Evolutionary conservation across 2,113 vertebrate genomes (phyloP), one percentile per base, ranked within the genome.

Genomic region (Cynoglossus semilaevis): DNA sequence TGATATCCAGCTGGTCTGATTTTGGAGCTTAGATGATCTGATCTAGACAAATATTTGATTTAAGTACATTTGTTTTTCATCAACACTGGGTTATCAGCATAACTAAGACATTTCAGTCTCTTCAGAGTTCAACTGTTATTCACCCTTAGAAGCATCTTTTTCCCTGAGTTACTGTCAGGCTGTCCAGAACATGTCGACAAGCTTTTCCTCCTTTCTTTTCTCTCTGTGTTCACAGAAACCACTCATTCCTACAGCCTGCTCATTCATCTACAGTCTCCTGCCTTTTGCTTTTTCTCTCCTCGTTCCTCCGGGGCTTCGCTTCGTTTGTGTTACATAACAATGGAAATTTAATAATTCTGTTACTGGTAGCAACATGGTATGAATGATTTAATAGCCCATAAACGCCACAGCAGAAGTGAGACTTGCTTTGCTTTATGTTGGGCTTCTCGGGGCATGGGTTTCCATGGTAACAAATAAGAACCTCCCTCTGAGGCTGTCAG

Each of bases 401-500:
- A 85, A 79, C 63, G 63, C 68, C 68, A 58, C 7, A 58, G 66
- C 72, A 68, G 63, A 76, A 82, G 77, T 74, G 61, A 65, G 78
- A 80, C 76, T 74, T 66, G 22, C 67, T 70, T 56, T 61, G 80
- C 63, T 80, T 70, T 52, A 62, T 79, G 71, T 77, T 78, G 52
- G 70, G 62, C 64, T 82, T 82, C 74, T 74, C 69, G 17, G 77
- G 76, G 71, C 81, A 85, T 80, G 64, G 63, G 79, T 90, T 72
- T 79, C 88, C 82, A 90, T 89, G 79, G 85, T 63, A 80, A 86
- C 82, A 71, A 74, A 79, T 63, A 82, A 77, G 82, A 63, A 62
- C 83, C 80, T 90, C 45, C 80, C 0, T 84, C 68, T 4, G 70
- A 63, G 76, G 49, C 79, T 83, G 77, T 80, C 68, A 64, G 37